These are phyloP conservation scores for Poecilia picta DNA, from an alignment of 2,797 vertebrate genomes.

Conservation along the genomic window DNA sequence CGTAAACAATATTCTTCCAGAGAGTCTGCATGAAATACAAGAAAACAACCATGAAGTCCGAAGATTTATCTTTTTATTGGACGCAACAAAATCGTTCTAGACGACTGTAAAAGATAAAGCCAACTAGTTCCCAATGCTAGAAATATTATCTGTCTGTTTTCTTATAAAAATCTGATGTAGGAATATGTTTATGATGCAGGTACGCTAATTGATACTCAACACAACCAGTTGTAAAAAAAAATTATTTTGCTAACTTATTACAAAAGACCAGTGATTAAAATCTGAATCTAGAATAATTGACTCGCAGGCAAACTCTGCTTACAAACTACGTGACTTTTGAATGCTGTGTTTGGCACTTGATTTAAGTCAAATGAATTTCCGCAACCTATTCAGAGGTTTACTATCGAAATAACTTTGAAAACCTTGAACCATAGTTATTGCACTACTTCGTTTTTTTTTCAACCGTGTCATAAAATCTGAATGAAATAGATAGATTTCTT, in stretches of 20 bases:
- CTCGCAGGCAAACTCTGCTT: background rate
- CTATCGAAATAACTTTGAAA: background rate
- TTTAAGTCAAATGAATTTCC: background rate
- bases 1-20: slow-evolving; percentile 17
- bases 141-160: too few relatives aligned
- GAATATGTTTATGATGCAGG: background rate
- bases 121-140: background rate
- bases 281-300: background rate
- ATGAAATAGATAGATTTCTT: background rate
- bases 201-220: background rate
- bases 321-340: background rate
- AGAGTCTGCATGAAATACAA: slow-evolving; percentile 5
- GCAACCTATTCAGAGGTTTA: background rate
- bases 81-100: background rate
- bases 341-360: background rate
- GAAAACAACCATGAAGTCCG: background rate
- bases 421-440: background rate
- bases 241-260: background rate
- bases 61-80: background rate
- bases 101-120: background rate
- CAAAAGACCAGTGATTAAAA: background rate
- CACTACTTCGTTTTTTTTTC: background rate
- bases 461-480: background rate
- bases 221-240: background rate
- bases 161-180: background rate